These are phyloP conservation scores for Dicycla oo DNA, from an alignment of 2,888 invertebrate genomes.

Conservation along the genomic window DNA sequence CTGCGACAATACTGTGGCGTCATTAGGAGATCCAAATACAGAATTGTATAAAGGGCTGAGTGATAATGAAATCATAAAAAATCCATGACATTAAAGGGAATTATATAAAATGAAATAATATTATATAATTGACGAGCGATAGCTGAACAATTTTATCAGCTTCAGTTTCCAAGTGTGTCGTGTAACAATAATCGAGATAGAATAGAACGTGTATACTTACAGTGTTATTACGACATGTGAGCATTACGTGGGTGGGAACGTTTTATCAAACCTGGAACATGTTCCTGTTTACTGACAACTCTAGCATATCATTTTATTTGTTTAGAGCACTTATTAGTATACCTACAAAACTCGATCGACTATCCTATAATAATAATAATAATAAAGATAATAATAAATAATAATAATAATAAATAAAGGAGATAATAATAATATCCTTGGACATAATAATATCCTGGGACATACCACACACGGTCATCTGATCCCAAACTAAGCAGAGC, in stretches of 20 bases:
- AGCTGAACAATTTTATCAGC: conserved; percentile 37
- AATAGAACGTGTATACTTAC: conserved; percentile 28
- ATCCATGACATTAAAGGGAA: not conserved
- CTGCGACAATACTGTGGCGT: not conserved
- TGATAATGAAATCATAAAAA: conserved; percentile 18
- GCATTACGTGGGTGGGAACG: conserved; percentile 43
- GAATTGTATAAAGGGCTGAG: not conserved
- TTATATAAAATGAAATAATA: conserved; percentile 24
- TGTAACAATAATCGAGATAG: conserved; percentile 51
- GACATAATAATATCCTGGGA: too few relatives aligned
- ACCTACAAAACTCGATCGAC: conserved; percentile 17
- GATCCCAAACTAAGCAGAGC: too few relatives aligned
- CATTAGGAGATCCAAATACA: not conserved
- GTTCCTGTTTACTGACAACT: conserved; percentile 35
- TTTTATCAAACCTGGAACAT: conserved; percentile 37
- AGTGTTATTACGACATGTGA: conserved; percentile 13
- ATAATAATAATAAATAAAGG: too few relatives aligned
- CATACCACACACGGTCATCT: too few relatives aligned
- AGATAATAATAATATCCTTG: too few relatives aligned
- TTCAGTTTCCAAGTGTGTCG: conserved; percentile 38
- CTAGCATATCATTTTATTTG: conserved; percentile 21
- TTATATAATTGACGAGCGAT: conserved; percentile 35
- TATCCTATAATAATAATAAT: too few relatives aligned
- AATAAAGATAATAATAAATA: too few relatives aligned
- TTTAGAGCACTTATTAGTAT: conserved; percentile 15